These are phyloP conservation scores for Nysson spinosus DNA, from an alignment of 2,888 invertebrate species.

Conservation along the genomic window DNA sequence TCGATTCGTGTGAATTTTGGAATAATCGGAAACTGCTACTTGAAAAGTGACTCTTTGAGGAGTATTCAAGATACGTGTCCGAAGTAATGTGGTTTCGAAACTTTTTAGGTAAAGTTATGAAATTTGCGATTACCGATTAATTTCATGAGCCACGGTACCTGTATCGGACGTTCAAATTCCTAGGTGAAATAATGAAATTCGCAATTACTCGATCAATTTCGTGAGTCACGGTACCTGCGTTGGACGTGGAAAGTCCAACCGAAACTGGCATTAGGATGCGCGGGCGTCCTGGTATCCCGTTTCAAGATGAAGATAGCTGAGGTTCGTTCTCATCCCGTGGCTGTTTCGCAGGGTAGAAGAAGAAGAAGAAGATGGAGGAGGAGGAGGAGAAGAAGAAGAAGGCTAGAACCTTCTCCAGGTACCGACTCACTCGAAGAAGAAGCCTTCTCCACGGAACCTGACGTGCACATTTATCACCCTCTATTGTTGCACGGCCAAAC, in stretches of 20 bases:
- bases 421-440: constrained; percentile 56
- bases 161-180: too few relatives aligned
- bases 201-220: too few relatives aligned
- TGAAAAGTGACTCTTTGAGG: too few relatives aligned
- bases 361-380: constrained; percentile 49
- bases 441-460: constrained; percentile 60
- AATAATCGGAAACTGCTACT: too few relatives aligned
- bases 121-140: too few relatives aligned
- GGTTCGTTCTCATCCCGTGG: constrained; percentile 42
- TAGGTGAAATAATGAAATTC: too few relatives aligned
- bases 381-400: constrained; percentile 51
- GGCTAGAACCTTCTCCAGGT: constrained; percentile 49
- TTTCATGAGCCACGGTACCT: too few relatives aligned
- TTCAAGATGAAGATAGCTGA: constrained; percentile 75
- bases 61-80: too few relatives aligned
- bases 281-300: constrained; percentile 73
- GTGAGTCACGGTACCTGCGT: constrained; percentile 47
- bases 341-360: constrained; percentile 45
- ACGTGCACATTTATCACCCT: constrained; percentile 74
- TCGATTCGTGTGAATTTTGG: too few relatives aligned
- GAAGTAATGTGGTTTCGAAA: too few relatives aligned
- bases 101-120: too few relatives aligned
- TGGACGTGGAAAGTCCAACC: constrained; percentile 28
- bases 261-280: constrained; percentile 72
- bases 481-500: constrained; percentile 71